Base-by-base conservation (phyloP, 1,140 invertebrate species). In the Spodoptera frugiperda region DNA sequence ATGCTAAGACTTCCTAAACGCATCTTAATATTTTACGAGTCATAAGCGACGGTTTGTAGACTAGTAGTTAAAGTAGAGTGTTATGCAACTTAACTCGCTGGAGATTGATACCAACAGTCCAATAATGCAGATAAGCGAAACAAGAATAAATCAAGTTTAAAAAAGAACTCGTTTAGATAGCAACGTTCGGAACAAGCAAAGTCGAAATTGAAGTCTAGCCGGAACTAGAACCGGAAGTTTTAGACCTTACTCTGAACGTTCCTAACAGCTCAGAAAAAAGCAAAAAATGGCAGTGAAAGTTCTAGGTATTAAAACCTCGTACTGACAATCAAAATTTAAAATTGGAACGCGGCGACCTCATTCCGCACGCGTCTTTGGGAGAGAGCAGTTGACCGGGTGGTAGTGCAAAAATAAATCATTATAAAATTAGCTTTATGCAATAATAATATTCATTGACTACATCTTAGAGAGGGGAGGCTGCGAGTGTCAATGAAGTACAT, bases 261-360 rank as follows among this genome's bases (percentile, higher is more conserved):
- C 15, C 78, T 71, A 61, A 19, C 30, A 14, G 14, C 30, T 15
- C 73, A 76, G 68, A 82, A 80, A 80, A 85, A 80, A 81, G 83
- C 79, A 82, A 83, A 80, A 86, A 87, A 83, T 78, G 78, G 73
- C 79, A 91, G 89, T 88, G 90, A 92, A 91, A 92, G 90, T 88
- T 82, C 63, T 78, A 84, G 57, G 78, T 73, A 83, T 84, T 78
- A 80, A 81, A 76, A 72, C 71, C 74, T 68, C 63, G 61, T 77
- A 77, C 79, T 81, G 82, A 86, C 81, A 85, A 87, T 89, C 85
- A 86, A 90, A 89, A 90, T 91, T 89, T 87, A 91, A 91, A 91
- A 92, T 90, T 92, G 89, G 91, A 90, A 90, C 89, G 80, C 78
- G 70, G 61, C 86, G 89, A 89, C 89, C 91, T 86, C 89, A 92